Evolutionary conservation across 2,888 invertebrate genomes (phyloP).

Genomic region (Megalurothrips usitatus): DNA sequence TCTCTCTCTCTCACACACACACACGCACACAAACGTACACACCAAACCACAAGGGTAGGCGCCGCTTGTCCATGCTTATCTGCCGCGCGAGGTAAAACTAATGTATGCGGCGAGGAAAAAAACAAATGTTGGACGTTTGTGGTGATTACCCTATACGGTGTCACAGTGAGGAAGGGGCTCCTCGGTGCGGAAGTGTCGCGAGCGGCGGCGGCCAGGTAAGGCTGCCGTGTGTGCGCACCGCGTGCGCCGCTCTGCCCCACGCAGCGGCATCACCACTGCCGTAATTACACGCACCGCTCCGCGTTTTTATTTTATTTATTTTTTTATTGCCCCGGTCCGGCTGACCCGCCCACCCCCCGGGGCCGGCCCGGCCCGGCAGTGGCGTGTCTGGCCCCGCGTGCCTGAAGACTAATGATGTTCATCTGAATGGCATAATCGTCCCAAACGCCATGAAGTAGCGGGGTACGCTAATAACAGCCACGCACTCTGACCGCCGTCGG

Average conservation of each 20-base stretch:
- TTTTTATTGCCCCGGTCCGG: not conserved
- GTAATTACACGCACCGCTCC: slow-evolving; percentile 8
- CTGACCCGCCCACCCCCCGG: not conserved
- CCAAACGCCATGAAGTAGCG: not conserved
- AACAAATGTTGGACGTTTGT: not conserved
- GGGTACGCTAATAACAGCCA: not conserved
- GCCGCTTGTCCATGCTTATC: not conserved
- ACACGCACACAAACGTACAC: too few relatives aligned
- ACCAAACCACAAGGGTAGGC: not conserved
- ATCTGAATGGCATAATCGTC: slow-evolving; percentile 17
- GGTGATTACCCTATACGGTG: slow-evolving; percentile 3
- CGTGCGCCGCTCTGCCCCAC: too few relatives aligned
- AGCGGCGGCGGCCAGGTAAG: too few relatives aligned
- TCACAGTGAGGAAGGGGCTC: too few relatives aligned
- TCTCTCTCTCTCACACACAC: not conserved
- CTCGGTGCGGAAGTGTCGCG: too few relatives aligned
- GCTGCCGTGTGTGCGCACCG: too few relatives aligned
- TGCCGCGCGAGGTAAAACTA: not conserved
- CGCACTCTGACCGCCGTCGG: too few relatives aligned
- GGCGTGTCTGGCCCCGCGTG: not conserved
- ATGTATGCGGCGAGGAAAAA: slow-evolving; percentile 18
- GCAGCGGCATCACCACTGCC: too few relatives aligned
- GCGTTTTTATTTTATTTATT: too few relatives aligned
- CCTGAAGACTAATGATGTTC: slow-evolving; percentile 10
- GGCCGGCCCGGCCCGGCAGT: not conserved